Conservation (phyloP, 2,888 invertebrate genomes). For the Drosophila imparisetae region DNA sequence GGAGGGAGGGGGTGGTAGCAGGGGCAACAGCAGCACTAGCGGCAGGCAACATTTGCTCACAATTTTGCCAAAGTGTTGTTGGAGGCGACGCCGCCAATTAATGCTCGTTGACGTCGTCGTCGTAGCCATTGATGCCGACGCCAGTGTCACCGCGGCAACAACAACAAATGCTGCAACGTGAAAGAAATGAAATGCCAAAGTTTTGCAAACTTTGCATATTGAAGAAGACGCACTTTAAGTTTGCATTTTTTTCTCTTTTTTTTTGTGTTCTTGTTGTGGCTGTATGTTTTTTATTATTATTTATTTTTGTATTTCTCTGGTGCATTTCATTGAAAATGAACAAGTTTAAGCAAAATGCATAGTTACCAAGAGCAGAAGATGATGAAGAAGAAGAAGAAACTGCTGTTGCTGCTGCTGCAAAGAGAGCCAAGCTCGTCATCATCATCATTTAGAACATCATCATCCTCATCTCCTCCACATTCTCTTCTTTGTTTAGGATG, state of each 20-base stretch:
- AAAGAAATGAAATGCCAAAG: conserved; percentile 57
- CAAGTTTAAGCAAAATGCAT: conserved; percentile 44
- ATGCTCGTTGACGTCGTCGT: conserved; percentile 35
- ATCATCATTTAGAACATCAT: conserved; percentile 19
- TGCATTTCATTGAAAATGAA: conserved; percentile 47
- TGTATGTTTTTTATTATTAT: conserved; percentile 1
- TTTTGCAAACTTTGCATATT: conserved; percentile 59
- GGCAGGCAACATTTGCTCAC: conserved; percentile 38
- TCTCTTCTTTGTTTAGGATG: conserved; percentile 58
- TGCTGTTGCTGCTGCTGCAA: conserved; percentile 12
- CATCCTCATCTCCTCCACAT: conserved; percentile 42
- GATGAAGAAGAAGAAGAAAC: conserved; percentile 16
- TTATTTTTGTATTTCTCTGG: conserved; percentile 19
- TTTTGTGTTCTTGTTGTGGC: conserved; percentile 18
- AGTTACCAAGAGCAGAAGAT: conserved; percentile 32
- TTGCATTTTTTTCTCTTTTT: conserved; percentile 22
- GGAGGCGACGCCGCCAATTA: conserved; percentile 67
- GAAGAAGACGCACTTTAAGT: conserved; percentile 42
- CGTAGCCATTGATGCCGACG: conserved; percentile 59
- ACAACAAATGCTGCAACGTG: conserved; percentile 50
- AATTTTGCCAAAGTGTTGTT: conserved; percentile 57
- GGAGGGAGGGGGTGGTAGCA: conserved; percentile 14
- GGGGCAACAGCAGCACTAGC: conserved; percentile 13
- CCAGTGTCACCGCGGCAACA: conserved; percentile 54
- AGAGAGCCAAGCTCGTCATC: conserved; percentile 39